phyloP scores from a whole-genome alignment of 2,113 vertebrate species.

The Cyprinodon variegatus region DNA sequence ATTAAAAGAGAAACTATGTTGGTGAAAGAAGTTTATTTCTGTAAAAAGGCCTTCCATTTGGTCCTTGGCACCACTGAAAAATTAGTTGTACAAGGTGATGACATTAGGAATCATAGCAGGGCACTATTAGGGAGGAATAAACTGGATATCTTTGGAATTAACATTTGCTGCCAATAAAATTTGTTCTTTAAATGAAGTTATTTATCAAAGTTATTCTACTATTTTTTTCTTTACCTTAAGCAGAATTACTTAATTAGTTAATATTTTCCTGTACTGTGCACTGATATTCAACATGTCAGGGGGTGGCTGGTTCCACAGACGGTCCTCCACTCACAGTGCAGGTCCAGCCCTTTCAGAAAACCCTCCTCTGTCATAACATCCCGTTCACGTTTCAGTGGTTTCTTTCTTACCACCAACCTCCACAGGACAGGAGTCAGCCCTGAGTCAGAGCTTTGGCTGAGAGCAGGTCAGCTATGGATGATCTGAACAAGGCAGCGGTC shows the following conservation, averaged over 20 bases:
- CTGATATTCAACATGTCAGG: constrained; percentile 12
- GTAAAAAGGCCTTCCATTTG: too few species aligned
- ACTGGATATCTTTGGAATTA: too few species aligned
- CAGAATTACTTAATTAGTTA: constrained; percentile 2
- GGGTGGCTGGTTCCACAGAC: neutral
- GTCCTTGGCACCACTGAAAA: too few species aligned
- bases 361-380: neutral
- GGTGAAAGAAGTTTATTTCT: too few species aligned
- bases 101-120: too few species aligned
- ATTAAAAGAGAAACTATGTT: too few species aligned
- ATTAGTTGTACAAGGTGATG: too few species aligned
- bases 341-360: neutral
- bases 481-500: neutral
- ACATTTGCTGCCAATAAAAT: too few species aligned
- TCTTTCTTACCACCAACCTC: neutral
- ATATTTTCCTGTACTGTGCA: constrained; percentile 69
- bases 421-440: neutral
- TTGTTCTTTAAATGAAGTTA: too few species aligned
- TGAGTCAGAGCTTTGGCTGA: neutral
- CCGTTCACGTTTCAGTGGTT: neutral
- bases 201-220: too few species aligned
- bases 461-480: constrained; percentile 2
- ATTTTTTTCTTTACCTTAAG: too few species aligned
- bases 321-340: neutral
- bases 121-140: too few species aligned